These are phyloP conservation scores for Corythornis madagascariensis DNA, from an alignment of 2,113 vertebrate species.

Conservation along the genomic window DNA sequence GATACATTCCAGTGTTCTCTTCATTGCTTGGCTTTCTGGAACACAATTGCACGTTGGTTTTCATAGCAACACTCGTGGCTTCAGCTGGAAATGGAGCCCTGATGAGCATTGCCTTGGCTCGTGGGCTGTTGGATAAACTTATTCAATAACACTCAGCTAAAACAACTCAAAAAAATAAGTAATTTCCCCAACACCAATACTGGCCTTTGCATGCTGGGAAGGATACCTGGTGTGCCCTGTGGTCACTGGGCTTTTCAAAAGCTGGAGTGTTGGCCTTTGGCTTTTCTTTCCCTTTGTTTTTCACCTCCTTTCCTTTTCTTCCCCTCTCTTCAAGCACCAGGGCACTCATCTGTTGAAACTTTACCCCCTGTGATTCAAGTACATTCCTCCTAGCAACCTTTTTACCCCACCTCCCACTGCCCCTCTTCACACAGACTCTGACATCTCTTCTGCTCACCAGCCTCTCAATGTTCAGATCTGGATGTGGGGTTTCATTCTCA, in stretches of 20 bases:
- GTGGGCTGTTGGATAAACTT: background rate
- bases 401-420: constrained; percentile 7
- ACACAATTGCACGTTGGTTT: constrained; percentile 42
- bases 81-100: constrained; percentile 63
- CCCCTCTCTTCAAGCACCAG: background rate
- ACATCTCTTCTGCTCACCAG: background rate
- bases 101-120: constrained; percentile 15
- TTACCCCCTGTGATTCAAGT: constrained; percentile 30
- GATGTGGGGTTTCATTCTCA: background rate
- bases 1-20: background rate
- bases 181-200: rapidly evolving
- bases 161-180: background rate
- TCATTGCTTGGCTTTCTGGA: constrained; percentile 45
- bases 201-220: background rate
- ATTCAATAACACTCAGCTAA: constrained; percentile 41
- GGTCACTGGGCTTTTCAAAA: background rate
- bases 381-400: constrained; percentile 35
- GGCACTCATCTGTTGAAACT: background rate
- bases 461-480: background rate
- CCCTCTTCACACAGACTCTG: background rate
- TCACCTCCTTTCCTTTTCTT: background rate
- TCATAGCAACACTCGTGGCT: constrained; percentile 49
- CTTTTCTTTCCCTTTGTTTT: no score
- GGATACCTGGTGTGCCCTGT: background rate
- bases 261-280: background rate